Evolutionary conservation across 2,888 invertebrate genomes (phyloP).

Genomic region (Saturnia pavonia): DNA sequence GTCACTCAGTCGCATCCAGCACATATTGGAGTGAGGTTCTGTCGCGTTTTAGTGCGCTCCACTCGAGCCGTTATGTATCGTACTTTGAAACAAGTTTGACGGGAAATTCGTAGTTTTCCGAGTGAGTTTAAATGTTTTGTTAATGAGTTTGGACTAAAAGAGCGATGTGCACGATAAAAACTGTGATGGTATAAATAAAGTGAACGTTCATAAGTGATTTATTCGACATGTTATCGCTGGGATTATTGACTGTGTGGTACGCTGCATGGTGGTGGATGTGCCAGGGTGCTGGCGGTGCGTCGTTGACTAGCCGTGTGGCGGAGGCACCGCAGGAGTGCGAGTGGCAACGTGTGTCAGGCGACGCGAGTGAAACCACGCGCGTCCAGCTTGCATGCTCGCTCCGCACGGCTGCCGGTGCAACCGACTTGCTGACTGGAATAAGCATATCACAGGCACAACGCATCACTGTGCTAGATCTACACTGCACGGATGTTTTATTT

Average conservation of each 20-base stretch:
- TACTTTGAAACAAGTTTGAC: constrained; percentile 80
- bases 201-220: constrained; percentile 76
- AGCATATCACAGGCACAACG: constrained; percentile 86
- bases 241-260: constrained; percentile 71
- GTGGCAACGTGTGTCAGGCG: constrained; percentile 83
- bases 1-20: constrained; percentile 67
- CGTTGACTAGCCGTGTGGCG: constrained; percentile 79
- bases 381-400: constrained; percentile 84
- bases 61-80: constrained; percentile 76
- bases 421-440: constrained; percentile 83
- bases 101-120: constrained; percentile 79
- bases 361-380: constrained; percentile 79
- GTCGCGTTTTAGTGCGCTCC: constrained; percentile 45
- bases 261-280: constrained; percentile 68
- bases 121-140: no score
- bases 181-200: constrained; percentile 74
- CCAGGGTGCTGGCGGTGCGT: constrained; percentile 65
- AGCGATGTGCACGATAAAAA: constrained; percentile 75
- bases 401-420: constrained; percentile 84
- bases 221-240: constrained; percentile 73
- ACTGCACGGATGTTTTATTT: constrained; percentile 88
- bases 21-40: constrained; percentile 54
- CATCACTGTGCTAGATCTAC: constrained; percentile 85
- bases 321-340: constrained; percentile 88
- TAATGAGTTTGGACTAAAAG: constrained; percentile 66